These are phyloP conservation scores for Catostomus latipinnis DNA, from an alignment of 2,797 vertebrate species.

Conservation along the genomic window DNA sequence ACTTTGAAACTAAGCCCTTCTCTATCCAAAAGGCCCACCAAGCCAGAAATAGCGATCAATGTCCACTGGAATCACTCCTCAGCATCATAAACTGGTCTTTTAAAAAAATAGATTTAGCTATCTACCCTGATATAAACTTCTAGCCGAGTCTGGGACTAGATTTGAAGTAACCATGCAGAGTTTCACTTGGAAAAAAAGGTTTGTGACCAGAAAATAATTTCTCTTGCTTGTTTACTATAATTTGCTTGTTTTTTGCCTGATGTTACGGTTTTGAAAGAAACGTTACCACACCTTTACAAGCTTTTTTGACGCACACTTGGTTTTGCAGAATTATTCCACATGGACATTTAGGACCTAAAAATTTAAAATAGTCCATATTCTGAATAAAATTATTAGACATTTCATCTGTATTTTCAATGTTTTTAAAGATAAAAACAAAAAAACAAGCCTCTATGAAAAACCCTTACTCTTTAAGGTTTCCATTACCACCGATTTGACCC, in stretches of 20 bases:
- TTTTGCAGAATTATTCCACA: background rate
- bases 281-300: conserved; percentile 13
- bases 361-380: background rate
- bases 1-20: background rate
- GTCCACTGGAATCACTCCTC: conserved; percentile 17
- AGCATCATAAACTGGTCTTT: conserved; percentile 11
- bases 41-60: conserved; percentile 33
- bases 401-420: background rate
- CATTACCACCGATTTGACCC: conserved; percentile 37
- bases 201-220: conserved; percentile 22
- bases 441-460: background rate
- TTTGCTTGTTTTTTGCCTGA: conserved; percentile 15
- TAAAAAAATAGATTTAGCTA: conserved; percentile 1
- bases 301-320: conserved; percentile 2
- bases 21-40: background rate
- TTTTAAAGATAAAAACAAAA: background rate
- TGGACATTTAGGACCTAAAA: background rate
- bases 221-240: conserved; percentile 11
- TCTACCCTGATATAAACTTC: background rate
- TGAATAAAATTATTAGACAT: background rate
- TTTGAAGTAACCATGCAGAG: background rate
- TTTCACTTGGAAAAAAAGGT: conserved; percentile 31
- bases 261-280: conserved; percentile 9
- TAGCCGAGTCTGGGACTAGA: background rate
- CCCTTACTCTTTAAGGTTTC: conserved; percentile 39